Evolutionary conservation across 2,113 vertebrate genomes (phyloP), one percentile per base, ranked within the genome.

Genomic region (Natator depressus): DNA sequence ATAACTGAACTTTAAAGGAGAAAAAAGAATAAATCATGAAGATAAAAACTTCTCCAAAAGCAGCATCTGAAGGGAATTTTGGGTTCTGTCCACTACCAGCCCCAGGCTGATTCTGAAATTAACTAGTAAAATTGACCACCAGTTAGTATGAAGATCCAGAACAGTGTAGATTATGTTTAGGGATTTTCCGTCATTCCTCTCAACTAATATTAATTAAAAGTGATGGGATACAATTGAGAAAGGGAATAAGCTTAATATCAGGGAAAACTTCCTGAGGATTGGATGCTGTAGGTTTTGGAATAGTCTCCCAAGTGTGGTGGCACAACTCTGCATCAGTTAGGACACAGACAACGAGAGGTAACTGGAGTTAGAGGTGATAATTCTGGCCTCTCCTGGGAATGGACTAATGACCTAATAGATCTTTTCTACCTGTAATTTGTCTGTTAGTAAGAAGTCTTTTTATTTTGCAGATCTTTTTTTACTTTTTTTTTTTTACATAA

Each of bases 301-400:
- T 42, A 14, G 38, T 47, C 38, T 78, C 25, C 24, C 42, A 78
- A 16, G 11, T 4, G 25, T 13, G 12, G 25, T 47, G 25, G 13
- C 12, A 78, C 25, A 78, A 27, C 25, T 47, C 25, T 47, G 42
- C 25, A 25, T 78, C 46, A 25, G 12, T 46, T 87, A 93, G 92
- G 93, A 81, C 85, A 11, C 10, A 72, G 81, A 51, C 49, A 85
- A 95, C 81, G 5, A 7, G 94, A 91, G 89, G 84, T 65, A 91
- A 95, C 84, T 83, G 47, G 79, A 94, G 50, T 82, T 3, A 93
- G 80, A 90, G 87, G 96, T 96, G 97, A 95, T 82, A 83, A 93
- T 79, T 31, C 88, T 93, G 88, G n/a, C 83, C 93, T 95, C 13
- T 90, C 35, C 10, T 82, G 54, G 57, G 85, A 78, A 25, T 78